phyloP scores from a whole-genome alignment of 2,113 vertebrate genomes.

The Pampusana beccarii region DNA sequence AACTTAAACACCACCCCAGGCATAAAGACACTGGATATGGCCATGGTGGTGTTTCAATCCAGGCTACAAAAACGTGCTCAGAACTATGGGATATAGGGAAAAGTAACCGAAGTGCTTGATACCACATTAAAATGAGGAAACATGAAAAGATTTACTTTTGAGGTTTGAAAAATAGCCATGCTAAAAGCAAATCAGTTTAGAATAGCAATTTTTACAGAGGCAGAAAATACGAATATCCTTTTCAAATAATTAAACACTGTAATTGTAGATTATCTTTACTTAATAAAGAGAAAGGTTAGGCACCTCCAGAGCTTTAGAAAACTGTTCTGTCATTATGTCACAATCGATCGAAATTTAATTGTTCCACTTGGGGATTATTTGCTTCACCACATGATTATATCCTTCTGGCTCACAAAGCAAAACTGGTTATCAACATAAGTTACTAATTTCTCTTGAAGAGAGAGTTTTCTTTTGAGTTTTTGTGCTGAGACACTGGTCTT shows the following conservation, averaged over 20 bases:
- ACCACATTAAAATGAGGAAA: neutral
- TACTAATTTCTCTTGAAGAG: slow-evolving; percentile 47
- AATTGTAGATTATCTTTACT: slow-evolving; percentile 32
- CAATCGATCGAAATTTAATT: slow-evolving; percentile 64
- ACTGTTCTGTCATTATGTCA: slow-evolving; percentile 6
- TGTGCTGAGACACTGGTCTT: neutral
- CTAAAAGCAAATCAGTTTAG: neutral
- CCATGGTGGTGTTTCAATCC: neutral
- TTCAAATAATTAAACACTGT: slow-evolving; percentile 20
- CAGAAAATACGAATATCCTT: neutral
- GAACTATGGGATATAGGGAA: neutral
- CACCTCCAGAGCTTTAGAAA: slow-evolving; percentile 35
- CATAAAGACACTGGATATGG: neutral
- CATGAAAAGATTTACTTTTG: neutral
- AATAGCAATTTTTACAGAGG: neutral
- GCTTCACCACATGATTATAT: slow-evolving; percentile 25
- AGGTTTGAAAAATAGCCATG: neutral
- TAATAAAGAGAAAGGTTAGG: slow-evolving; percentile 51
- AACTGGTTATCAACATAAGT: slow-evolving; percentile 22
- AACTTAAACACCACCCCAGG: neutral
- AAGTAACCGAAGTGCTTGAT: neutral
- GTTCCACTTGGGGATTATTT: slow-evolving; percentile 60
- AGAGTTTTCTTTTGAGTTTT: neutral
- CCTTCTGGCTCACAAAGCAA: slow-evolving; percentile 42
- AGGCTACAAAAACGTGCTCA: neutral